Conservation (phyloP, 1,140 invertebrate species). For the Drosophila sp. region DNA sequence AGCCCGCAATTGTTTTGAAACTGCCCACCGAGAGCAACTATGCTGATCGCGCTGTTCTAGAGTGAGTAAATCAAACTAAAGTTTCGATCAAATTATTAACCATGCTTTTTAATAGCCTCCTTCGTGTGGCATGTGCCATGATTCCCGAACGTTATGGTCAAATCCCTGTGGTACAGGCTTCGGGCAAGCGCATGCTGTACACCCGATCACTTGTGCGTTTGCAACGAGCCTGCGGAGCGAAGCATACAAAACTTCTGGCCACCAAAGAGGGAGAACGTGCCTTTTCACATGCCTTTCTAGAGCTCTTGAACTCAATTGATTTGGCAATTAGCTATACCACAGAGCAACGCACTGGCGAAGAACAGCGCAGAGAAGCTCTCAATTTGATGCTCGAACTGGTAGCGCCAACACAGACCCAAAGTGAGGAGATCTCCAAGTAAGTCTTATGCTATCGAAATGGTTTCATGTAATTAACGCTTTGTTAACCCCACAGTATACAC, state of each 20-base stretch:
- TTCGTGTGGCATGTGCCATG: slow-evolving; percentile 69
- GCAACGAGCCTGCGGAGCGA: slow-evolving; percentile 63
- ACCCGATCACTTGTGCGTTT: slow-evolving; percentile 64
- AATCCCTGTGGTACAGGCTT: slow-evolving; percentile 42
- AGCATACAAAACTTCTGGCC: slow-evolving; percentile 68
- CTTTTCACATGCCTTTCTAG: slow-evolving; percentile 61
- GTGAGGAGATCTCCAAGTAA: slow-evolving; percentile 76
- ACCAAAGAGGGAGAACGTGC: slow-evolving; percentile 70
- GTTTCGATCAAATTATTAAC: neutral
- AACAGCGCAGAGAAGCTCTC: slow-evolving; percentile 69
- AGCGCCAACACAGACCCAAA: slow-evolving; percentile 70
- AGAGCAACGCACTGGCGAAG: slow-evolving; percentile 52
- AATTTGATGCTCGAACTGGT: slow-evolving; percentile 77
- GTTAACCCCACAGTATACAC: slow-evolving; percentile 46
- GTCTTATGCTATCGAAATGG: neutral
- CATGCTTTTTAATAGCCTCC: slow-evolving; percentile 40
- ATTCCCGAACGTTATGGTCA: slow-evolving; percentile 50
- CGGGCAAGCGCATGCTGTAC: slow-evolving; percentile 74
- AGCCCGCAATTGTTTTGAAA: slow-evolving; percentile 88
- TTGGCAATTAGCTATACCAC: slow-evolving; percentile 43
- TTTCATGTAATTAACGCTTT: neutral
- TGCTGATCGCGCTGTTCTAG: slow-evolving; percentile 83
- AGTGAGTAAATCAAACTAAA: slow-evolving; percentile 67
- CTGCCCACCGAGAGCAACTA: slow-evolving; percentile 79
- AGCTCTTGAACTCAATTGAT: slow-evolving; percentile 65